These are phyloP conservation scores for Plectrocnemia conspersa DNA, from an alignment of 1,140 invertebrate species.

Conservation along the genomic window DNA sequence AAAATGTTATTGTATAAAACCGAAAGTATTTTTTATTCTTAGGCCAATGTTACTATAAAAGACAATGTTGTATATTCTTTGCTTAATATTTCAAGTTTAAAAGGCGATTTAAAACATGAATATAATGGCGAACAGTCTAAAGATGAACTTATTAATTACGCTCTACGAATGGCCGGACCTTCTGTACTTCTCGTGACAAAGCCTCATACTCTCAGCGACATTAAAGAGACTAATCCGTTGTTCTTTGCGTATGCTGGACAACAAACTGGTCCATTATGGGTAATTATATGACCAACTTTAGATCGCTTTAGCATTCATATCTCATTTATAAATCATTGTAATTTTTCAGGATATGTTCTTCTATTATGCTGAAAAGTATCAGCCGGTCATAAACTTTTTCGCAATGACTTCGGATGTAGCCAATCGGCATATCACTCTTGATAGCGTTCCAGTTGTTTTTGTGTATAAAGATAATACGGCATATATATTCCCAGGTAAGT, in stretches of 20 bases:
- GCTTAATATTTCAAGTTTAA: conserved; percentile 64
- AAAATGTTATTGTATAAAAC: too few species aligned
- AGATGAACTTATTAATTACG: conserved; percentile 93
- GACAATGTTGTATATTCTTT: too few species aligned
- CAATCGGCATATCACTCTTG: conserved; percentile 61
- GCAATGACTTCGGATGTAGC: conserved; percentile 63
- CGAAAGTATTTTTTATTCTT: too few species aligned
- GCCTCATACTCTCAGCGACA: conserved; percentile 69
- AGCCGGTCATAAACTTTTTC: conserved; percentile 84
- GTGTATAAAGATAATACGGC: conserved; percentile 78
- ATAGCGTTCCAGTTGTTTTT: conserved; percentile 66
- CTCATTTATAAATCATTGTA: conserved; percentile 10
- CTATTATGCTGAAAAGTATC: conserved; percentile 68
- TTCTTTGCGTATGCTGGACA: conserved; percentile 87
- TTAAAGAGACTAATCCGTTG: conserved; percentile 69
- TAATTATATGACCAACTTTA: conserved; percentile 40
- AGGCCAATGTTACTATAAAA: too few species aligned
- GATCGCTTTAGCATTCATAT: neutral
- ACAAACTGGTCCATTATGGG: conserved; percentile 71
- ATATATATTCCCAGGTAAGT: conserved; percentile 66
- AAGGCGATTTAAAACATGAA: conserved; percentile 72
- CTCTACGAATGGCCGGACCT: conserved; percentile 80
- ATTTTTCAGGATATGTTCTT: conserved; percentile 66
- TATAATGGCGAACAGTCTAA: conserved; percentile 87
- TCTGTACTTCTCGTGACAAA: conserved; percentile 75